These are phyloP conservation scores for Physella acuta DNA, from an alignment of 1,140 invertebrate species.

Conservation along the genomic window DNA sequence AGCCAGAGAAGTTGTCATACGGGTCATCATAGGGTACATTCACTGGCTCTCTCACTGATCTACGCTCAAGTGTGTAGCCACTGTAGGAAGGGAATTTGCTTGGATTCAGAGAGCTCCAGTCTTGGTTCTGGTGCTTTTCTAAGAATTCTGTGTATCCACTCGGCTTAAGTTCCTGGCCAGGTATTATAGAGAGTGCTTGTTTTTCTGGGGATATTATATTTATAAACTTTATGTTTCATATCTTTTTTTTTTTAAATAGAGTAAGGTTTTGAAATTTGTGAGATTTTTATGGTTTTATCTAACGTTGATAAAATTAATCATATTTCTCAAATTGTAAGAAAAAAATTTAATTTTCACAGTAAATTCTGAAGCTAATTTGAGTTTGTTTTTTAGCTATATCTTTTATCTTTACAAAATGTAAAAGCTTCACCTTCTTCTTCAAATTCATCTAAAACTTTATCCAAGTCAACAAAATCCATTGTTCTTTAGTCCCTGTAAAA, in stretches of 20 bases:
- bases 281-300: too few species aligned
- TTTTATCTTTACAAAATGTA: too few species aligned
- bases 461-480: constrained; percentile 79
- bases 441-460: constrained; percentile 85
- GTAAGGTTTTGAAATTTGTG: too few species aligned
- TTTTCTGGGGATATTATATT: constrained; percentile 40
- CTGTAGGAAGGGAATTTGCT: constrained; percentile 13
- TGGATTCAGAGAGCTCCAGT: constrained; percentile 38
- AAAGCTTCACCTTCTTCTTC: constrained; percentile 73
- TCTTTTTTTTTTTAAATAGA: too few species aligned
- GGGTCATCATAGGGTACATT: constrained; percentile 45
- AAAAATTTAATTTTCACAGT: too few species aligned
- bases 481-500: neutral
- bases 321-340: too few species aligned
- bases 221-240: too few species aligned
- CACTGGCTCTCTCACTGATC: constrained; percentile 2
- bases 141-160: constrained; percentile 46
- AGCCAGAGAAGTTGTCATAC: constrained; percentile 32
- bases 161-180: constrained; percentile 39
- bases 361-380: too few species aligned
- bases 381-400: too few species aligned
- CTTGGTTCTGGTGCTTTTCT: constrained; percentile 38
- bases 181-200: constrained; percentile 31
- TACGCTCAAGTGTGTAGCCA: constrained; percentile 17
- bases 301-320: too few species aligned